A percentile compares a stretch with the other conserved stretches of the same genome.
phyloP scores from a whole-genome alignment of 2,113 vertebrate species.

The Sisor rabdophorus region DNA sequence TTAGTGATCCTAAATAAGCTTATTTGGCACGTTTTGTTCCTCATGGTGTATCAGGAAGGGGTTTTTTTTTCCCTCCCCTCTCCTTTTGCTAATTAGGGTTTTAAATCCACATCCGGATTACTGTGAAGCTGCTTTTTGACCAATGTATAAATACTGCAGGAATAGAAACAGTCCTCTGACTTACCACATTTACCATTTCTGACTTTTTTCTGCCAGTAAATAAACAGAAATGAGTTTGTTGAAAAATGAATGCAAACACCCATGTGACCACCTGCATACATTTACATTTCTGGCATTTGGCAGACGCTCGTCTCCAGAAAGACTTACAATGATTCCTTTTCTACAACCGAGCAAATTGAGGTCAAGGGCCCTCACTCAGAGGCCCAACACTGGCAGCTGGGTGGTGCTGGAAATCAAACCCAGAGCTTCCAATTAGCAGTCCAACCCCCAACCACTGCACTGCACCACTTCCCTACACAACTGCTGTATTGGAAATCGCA shows the following conservation, averaged over 20 bases:
- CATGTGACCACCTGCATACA: too few relatives aligned
- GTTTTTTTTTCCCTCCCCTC: not conserved
- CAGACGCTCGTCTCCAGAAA: too few relatives aligned
- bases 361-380: too few relatives aligned
- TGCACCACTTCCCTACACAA: too few relatives aligned
- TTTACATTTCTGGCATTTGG: too few relatives aligned
- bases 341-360: too few relatives aligned
- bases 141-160: not conserved
- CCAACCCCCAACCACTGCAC: too few relatives aligned
- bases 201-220: not conserved
- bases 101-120: slow-evolving; percentile 20
- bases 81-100: not conserved
- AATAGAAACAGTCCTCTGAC: not conserved
- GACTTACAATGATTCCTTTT: too few relatives aligned
- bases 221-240: not conserved
- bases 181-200: not conserved
- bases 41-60: slow-evolving; percentile 6
- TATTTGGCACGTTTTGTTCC: slow-evolving; percentile 10
- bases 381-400: too few relatives aligned
- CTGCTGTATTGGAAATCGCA: too few relatives aligned
- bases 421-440: too few relatives aligned
- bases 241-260: not conserved
- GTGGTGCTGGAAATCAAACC: too few relatives aligned
- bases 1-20: slow-evolving; percentile 14
- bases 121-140: slow-evolving; percentile 6